A percentile compares a stretch with the other conserved stretches of the same genome.
Conservation (phyloP, 2,797 vertebrate genomes). For the Sphenopsis melanotis region DNA sequence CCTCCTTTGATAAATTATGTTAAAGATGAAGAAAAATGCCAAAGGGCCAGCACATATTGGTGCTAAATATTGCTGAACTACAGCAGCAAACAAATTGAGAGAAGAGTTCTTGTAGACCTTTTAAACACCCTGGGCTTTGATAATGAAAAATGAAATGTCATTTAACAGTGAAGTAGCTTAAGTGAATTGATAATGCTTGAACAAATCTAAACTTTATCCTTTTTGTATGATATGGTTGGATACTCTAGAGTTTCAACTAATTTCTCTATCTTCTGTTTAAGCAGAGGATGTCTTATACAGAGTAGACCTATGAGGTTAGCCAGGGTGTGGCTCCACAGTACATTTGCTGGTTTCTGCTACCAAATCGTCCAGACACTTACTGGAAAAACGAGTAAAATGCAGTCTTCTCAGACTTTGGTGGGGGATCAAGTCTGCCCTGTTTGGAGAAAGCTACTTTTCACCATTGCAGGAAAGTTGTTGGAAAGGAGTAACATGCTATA, state of each 20-base stretch:
- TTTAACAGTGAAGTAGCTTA: not conserved
- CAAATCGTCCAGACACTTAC: not conserved
- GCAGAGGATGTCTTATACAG: not conserved
- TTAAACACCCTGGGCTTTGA: not conserved
- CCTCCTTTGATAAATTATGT: conserved; percentile 62
- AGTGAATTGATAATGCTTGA: not conserved
- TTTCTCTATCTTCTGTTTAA: not conserved
- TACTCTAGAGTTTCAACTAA: not conserved
- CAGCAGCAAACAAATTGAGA: not conserved
- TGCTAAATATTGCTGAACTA: not conserved
- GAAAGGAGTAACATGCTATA: not conserved
- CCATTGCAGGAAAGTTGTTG: not conserved
- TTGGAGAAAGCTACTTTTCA: not conserved
- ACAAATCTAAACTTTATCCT: not conserved
- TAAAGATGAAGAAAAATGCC: conserved; percentile 55
- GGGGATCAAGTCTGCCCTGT: not conserved
- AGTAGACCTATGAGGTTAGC: not conserved
- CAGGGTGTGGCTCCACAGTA: not conserved
- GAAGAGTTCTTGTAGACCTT: not conserved
- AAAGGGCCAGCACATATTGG: not conserved
- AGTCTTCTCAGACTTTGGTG: not conserved
- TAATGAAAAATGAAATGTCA: conserved; percentile 17
- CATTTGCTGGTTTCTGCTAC: not conserved
- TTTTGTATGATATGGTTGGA: not conserved
- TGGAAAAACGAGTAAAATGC: not conserved